These are phyloP conservation scores for Calliphora vomitoria DNA, from an alignment of 2,888 invertebrate genomes.

Conservation along the genomic window DNA sequence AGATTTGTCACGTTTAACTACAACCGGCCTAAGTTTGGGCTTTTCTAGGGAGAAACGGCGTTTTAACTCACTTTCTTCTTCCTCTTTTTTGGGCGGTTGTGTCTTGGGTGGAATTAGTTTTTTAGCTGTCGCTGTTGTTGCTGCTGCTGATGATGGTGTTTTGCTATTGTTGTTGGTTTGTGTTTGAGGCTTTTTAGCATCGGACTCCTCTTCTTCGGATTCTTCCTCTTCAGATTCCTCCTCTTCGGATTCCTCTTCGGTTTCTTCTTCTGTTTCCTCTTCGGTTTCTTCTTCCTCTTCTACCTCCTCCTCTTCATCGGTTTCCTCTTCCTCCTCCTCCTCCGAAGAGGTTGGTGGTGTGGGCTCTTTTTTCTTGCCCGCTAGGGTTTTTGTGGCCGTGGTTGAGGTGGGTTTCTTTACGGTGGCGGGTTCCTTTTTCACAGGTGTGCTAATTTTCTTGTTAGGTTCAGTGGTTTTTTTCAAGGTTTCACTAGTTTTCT, in stretches of 20 bases:
- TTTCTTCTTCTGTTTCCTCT: slow-evolving; percentile 72
- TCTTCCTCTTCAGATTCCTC: slow-evolving; percentile 77
- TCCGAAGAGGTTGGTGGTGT: slow-evolving; percentile 80
- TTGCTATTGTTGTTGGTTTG: slow-evolving; percentile 43
- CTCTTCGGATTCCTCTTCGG: slow-evolving; percentile 72
- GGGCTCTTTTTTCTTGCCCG: slow-evolving; percentile 81
- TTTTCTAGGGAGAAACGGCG: slow-evolving; percentile 83
- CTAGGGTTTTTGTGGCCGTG: slow-evolving; percentile 49
- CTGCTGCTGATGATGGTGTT: slow-evolving; percentile 30
- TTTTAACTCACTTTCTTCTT: slow-evolving; percentile 83
- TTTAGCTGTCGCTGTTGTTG: slow-evolving; percentile 70
- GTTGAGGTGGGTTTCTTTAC: slow-evolving; percentile 37
- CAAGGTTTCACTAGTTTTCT: slow-evolving; percentile 75
- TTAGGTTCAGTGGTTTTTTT: slow-evolving; percentile 74
- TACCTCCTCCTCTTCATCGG: slow-evolving; percentile 71
- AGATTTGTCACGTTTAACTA: slow-evolving; percentile 83
- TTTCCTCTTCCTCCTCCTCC: slow-evolving; percentile 74
- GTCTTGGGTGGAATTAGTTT: slow-evolving; percentile 74
- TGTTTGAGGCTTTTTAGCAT: slow-evolving; percentile 74
- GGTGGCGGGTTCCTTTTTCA: slow-evolving; percentile 75
- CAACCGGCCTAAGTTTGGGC: slow-evolving; percentile 82
- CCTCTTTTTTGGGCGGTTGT: slow-evolving; percentile 77
- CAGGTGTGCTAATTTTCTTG: slow-evolving; percentile 73
- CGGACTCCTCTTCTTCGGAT: slow-evolving; percentile 76
- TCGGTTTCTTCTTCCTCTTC: slow-evolving; percentile 75